phyloP scores from a whole-genome alignment of 1,140 invertebrate genomes.

The Caenorhabditis remanei region DNA sequence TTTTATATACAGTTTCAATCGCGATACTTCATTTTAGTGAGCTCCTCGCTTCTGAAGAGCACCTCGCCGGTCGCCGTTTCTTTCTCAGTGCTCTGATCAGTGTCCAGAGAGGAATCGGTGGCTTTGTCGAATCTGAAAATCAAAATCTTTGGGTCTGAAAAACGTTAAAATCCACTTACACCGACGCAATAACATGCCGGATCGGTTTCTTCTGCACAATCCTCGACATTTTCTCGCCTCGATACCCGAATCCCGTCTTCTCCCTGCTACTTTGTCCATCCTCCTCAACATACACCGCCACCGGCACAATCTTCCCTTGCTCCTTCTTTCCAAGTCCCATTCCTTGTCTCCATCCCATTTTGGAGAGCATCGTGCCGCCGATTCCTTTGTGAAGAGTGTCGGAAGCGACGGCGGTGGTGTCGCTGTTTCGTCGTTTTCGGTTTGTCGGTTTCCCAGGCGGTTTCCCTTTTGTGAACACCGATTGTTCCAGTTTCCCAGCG shows the following conservation, averaged over 20 bases:
- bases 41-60: constrained; percentile 42
- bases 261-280: constrained; percentile 57
- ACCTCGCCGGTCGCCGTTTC: background rate
- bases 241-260: constrained; percentile 62
- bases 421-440: constrained; percentile 34
- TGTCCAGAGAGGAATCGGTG: background rate
- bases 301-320: constrained; percentile 66
- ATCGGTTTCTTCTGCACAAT: constrained; percentile 47
- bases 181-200: constrained; percentile 47
- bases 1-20: background rate
- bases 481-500: constrained; percentile 41
- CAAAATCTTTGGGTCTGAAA: background rate
- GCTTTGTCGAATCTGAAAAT: constrained; percentile 47
- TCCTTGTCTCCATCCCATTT: constrained; percentile 81
- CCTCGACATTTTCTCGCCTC: constrained; percentile 63
- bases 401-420: constrained; percentile 66
- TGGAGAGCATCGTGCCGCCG: constrained; percentile 46
- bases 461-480: constrained; percentile 40
- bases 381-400: constrained; percentile 80
- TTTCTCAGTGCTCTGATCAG: background rate
- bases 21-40: constrained; percentile 59
- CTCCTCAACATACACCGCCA: constrained; percentile 62
- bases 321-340: constrained; percentile 79
- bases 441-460: constrained; percentile 13
- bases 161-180: constrained; percentile 45